Percentiles rank a stretch among this genome's conserved stretches.
Evolutionary conservation across 2,888 invertebrate species (phyloP).

Genomic region (Ectobius pallidus): DNA sequence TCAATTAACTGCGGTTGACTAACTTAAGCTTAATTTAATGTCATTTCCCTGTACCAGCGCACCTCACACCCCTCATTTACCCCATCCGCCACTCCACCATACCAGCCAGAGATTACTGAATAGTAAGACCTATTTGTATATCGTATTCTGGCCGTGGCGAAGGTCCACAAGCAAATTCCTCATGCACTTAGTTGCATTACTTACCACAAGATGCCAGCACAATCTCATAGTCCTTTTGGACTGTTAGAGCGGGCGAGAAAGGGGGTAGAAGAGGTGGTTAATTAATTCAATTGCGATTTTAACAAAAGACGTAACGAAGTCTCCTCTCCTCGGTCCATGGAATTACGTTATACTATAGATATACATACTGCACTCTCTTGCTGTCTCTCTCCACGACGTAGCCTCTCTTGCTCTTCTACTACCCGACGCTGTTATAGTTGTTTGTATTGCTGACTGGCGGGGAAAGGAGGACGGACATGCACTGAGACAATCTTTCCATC

Average conservation of each 20-base stretch:
- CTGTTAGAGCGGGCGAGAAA: neutral
- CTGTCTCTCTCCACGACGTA: too few relatives aligned
- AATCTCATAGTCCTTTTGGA: neutral
- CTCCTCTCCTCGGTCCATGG: slow-evolving; percentile 30
- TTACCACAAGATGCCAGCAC: slow-evolving; percentile 41
- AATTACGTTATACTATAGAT: slow-evolving; percentile 30
- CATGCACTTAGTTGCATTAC: slow-evolving; percentile 36
- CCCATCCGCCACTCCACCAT: neutral
- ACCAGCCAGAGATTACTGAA: neutral
- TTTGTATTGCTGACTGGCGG: slow-evolving; percentile 22
- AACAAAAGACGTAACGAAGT: slow-evolving; percentile 42
- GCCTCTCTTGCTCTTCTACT: neutral
- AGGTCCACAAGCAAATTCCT: slow-evolving; percentile 36
- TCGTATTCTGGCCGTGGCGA: slow-evolving; percentile 12
- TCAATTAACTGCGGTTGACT: slow-evolving; percentile 28
- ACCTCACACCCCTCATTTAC: neutral
- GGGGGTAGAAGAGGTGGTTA: slow-evolving; percentile 23
- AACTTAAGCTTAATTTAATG: slow-evolving; percentile 32
- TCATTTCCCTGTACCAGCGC: slow-evolving; percentile 20
- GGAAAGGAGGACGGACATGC: neutral
- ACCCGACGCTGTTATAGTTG: slow-evolving; percentile 7
- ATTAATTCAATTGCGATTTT: slow-evolving; percentile 44
- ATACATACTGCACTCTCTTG: too few relatives aligned
- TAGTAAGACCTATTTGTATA: neutral
- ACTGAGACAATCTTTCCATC: slow-evolving; percentile 32